Conservation (phyloP, 1,140 invertebrate species). For the Dinoponera quadriceps region DNA sequence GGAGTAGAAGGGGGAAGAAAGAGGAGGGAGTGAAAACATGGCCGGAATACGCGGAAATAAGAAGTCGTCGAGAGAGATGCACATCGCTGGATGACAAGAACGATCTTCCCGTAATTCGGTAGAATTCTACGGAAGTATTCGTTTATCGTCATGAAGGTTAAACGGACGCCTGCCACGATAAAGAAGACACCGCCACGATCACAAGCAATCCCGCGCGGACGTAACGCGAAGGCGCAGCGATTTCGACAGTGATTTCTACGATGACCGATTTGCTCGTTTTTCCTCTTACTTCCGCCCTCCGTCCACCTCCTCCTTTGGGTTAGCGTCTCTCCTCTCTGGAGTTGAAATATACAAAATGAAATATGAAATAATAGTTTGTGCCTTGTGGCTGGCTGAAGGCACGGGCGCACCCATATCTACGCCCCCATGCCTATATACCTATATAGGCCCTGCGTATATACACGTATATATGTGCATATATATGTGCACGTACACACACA, state of each 20-base stretch:
- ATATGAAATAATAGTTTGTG: constrained; percentile 85
- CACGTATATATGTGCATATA: constrained; percentile 60
- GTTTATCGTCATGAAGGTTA: no score
- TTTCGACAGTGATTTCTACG: constrained; percentile 37
- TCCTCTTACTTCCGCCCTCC: constrained; percentile 4
- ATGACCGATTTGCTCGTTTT: not conserved
- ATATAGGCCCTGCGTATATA: constrained; percentile 66
- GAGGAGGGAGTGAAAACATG: not conserved
- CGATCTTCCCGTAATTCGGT: not conserved
- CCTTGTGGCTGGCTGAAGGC: constrained; percentile 83
- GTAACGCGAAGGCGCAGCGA: constrained; percentile 48
- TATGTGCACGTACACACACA: constrained; percentile 10
- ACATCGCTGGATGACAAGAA: not conserved
- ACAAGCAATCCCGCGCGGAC: not conserved
- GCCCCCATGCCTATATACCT: constrained; percentile 83
- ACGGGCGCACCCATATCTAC: constrained; percentile 85
- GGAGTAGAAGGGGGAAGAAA: no score
- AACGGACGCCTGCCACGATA: not conserved
- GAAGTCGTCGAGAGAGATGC: not conserved
- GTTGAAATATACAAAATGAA: constrained; percentile 84
- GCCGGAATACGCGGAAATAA: not conserved
- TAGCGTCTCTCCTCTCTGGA: constrained; percentile 69
- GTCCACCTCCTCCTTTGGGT: constrained; percentile 63
- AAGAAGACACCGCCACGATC: constrained; percentile 4
- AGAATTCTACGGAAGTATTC: no score